These are phyloP conservation scores for Drosophila rubida DNA, from an alignment of 2,888 invertebrate species.

Conservation along the genomic window DNA sequence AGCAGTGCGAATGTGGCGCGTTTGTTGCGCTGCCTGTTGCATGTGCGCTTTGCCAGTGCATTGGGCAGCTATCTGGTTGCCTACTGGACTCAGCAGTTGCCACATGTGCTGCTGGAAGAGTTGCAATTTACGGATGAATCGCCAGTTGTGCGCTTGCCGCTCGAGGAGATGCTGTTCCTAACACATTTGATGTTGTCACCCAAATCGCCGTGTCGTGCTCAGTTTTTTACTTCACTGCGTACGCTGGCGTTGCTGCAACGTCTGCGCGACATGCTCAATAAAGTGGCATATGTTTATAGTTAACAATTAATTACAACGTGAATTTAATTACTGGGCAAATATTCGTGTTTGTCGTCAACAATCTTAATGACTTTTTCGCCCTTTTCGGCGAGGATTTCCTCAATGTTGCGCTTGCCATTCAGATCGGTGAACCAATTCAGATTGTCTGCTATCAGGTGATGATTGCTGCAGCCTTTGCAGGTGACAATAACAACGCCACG, in stretches of 20 bases:
- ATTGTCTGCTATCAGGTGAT: conserved; percentile 98
- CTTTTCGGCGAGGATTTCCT: conserved; percentile 94
- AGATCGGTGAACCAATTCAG: conserved; percentile 96
- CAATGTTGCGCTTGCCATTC: conserved; percentile 92
- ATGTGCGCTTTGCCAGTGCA: conserved; percentile 45
- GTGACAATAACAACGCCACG: conserved; percentile 96
- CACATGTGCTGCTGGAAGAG: conserved; percentile 52
- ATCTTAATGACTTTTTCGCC: conserved; percentile 91
- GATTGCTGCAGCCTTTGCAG: conserved; percentile 94
- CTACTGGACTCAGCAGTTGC: conserved; percentile 57
- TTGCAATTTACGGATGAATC: conserved; percentile 29
- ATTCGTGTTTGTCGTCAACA: conserved; percentile 54
- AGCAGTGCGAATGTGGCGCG: conserved; percentile 33
- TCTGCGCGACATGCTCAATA: conserved; percentile 60
- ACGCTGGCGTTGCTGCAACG: conserved; percentile 24
- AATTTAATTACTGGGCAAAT: conserved; percentile 42
- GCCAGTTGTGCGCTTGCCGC: neutral
- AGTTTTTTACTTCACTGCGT: conserved; percentile 37
- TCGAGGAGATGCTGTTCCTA: conserved; percentile 52
- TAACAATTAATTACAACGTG: conserved; percentile 29
- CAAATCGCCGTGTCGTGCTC: conserved; percentile 58
- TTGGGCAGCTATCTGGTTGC: conserved; percentile 42
- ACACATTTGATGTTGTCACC: conserved; percentile 56
- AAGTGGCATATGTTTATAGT: conserved; percentile 67
- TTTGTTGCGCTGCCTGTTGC: conserved; percentile 47